Base-by-base conservation (phyloP, 2,113 vertebrate species). In the Rutilus rutilus region DNA sequence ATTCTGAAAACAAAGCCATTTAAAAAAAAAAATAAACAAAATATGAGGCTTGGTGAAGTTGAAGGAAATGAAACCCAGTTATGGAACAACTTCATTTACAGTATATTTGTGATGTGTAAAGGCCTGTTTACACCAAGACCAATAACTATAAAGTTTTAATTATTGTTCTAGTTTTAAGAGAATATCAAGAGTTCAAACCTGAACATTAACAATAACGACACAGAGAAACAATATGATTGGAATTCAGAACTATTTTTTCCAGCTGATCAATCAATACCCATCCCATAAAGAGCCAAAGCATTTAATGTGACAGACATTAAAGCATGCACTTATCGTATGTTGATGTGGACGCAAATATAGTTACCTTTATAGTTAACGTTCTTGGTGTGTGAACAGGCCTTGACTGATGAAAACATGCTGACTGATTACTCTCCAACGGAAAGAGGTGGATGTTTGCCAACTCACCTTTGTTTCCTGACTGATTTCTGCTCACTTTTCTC, bases 381-480 rank as follows among this genome's bases (percentile, higher is more conserved):
- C 12, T 67, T n/a, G n/a, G 4, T 60, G 59, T 60, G 59, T 60
- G 21, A 23, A 60, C 8, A 60, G 10, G 59, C 21, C 21, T n/a
- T n/a, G 23, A n/a, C 62, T 27, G 62, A 27, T 64, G 62, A 64
- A 64, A 60, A 64, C 21, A 60, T 60, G 21, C 57, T n/a, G 23
- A 27, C n/a, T 64, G 25, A 64, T 64, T 25, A 15, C 11, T 64
- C 60, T 65, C 64, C 64, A 65, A 6, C 0, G 14, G 14, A 65
- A 65, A 65, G 14, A 30, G 60, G n/a, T 65, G 25, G 23, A 11
- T 25, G n/a, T 12, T 62, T 62, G n/a, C 90, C 87, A 74, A 98
- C 98, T 97, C 97, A 93, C 82, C 91, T 93, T 9, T 89, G 93
- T 60, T 17, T 62, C 82, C 88, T 94, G 0, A 80, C 27, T 14